Conservation (phyloP, 2,113 vertebrate species). For the Rhynchomys soricoides region DNA sequence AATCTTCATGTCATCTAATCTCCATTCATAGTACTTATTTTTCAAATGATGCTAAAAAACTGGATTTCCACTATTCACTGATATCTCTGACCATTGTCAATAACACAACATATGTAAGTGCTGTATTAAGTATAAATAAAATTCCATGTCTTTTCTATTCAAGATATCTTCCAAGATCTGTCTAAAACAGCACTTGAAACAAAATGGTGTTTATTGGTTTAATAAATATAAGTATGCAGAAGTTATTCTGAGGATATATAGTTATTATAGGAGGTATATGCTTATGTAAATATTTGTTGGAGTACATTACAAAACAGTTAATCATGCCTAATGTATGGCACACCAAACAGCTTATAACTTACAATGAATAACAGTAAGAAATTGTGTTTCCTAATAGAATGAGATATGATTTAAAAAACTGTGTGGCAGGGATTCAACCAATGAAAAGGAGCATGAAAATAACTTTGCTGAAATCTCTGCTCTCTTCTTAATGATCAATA, state of each 20-base stretch:
- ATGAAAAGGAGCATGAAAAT: not conserved
- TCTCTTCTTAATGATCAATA: not conserved
- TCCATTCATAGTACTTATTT: not conserved
- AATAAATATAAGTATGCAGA: conserved; percentile 17
- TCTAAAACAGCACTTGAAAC: not conserved
- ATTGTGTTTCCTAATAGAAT: conserved; percentile 33
- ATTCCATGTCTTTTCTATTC: not conserved
- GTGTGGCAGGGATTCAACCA: not conserved
- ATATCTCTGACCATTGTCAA: not conserved
- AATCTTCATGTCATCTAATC: not conserved
- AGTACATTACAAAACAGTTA: conserved; percentile 40
- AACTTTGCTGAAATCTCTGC: not conserved
- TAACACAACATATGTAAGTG: not conserved
- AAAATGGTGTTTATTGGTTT: conserved; percentile 23
- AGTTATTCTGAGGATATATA: not conserved
- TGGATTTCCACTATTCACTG: not conserved
- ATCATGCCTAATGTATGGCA: conserved; percentile 23
- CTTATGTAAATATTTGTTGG: conserved; percentile 24
- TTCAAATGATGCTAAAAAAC: not conserved
- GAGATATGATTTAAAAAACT: not conserved
- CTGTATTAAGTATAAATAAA: not conserved
- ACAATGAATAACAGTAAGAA: conserved; percentile 17
- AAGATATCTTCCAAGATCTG: conserved; percentile 1
- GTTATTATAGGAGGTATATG: not conserved
- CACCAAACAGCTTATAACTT: conserved; percentile 23